Percentiles rank a stretch among this genome's conserved stretches.
Evolutionary conservation across 2,113 vertebrate species (phyloP).

Genomic region (Callorhinus ursinus): DNA sequence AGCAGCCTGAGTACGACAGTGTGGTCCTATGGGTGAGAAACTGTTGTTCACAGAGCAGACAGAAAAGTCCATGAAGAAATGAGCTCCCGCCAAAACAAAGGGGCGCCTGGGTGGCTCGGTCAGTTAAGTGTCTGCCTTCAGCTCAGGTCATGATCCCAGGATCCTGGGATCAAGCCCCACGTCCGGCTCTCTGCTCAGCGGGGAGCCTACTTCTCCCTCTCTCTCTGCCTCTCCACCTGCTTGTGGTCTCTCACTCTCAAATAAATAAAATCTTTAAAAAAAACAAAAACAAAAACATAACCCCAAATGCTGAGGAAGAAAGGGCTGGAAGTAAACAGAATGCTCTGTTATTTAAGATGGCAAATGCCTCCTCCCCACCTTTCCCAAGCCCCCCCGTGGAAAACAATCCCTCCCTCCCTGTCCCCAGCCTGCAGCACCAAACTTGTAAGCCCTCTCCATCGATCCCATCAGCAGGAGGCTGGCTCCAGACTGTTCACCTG

Average conservation of each 20-base stretch:
- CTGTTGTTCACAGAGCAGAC: not conserved
- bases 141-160: too few species aligned
- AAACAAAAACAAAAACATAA: not conserved
- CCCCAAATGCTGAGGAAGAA: not conserved
- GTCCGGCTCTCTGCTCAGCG: too few species aligned
- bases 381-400: not conserved
- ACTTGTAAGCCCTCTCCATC: not conserved
- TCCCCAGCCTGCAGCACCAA: not conserved
- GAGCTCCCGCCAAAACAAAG: not conserved
- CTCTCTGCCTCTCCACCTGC: too few species aligned
- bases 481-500: not conserved
- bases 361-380: not conserved
- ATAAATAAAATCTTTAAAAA: too few species aligned
- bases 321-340: not conserved
- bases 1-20: not conserved
- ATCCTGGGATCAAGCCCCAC: too few species aligned
- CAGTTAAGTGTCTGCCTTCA: too few species aligned
- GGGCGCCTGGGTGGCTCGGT: too few species aligned
- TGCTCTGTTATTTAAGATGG: not conserved
- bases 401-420: not conserved
- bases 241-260: too few species aligned
- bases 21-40: fast-evolving
- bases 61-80: not conserved
- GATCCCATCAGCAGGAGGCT: not conserved
- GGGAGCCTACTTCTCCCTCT: too few species aligned